Evolutionary conservation across 2,888 invertebrate species (phyloP).

Genomic region (Epinotia ramella): DNA sequence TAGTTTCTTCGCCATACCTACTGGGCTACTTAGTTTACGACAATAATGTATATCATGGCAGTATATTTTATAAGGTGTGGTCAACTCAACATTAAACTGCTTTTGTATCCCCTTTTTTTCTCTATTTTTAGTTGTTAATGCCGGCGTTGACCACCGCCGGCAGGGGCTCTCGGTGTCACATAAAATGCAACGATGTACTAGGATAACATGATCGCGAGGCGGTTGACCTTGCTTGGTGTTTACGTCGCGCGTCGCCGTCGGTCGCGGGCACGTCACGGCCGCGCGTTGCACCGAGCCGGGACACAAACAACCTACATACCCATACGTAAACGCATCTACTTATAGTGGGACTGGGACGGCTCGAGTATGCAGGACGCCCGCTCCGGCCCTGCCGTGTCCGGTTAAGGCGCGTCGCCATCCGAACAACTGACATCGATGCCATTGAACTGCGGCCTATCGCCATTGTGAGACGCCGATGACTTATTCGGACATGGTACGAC

Average conservation of each 20-base stretch:
- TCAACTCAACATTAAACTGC: neutral
- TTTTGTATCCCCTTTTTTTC: constrained; percentile 5
- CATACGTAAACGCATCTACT: constrained; percentile 61
- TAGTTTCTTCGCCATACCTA: too few relatives aligned
- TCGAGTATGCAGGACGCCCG: constrained; percentile 77
- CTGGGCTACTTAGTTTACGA: too few relatives aligned
- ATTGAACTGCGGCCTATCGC: constrained; percentile 62
- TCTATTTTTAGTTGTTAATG: constrained; percentile 16
- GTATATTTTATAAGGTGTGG: neutral
- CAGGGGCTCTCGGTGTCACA: constrained; percentile 51
- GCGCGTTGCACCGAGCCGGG: constrained; percentile 72
- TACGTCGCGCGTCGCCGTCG: constrained; percentile 73
- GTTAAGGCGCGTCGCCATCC: constrained; percentile 69
- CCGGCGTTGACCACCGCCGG: constrained; percentile 6
- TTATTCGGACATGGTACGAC: constrained; percentile 23
- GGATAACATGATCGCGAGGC: constrained; percentile 64
- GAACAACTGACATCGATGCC: constrained; percentile 63
- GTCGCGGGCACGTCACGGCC: constrained; percentile 77
- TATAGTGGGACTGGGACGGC: constrained; percentile 54
- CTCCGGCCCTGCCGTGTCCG: constrained; percentile 67
- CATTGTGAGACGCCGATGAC: constrained; percentile 36
- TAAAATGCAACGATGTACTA: constrained; percentile 60
- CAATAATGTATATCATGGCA: neutral
- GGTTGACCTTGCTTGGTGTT: constrained; percentile 80
- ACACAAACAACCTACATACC: constrained; percentile 79